Conservation (phyloP, 1,140 invertebrate species). For the Trichogramma pretiosum region DNA sequence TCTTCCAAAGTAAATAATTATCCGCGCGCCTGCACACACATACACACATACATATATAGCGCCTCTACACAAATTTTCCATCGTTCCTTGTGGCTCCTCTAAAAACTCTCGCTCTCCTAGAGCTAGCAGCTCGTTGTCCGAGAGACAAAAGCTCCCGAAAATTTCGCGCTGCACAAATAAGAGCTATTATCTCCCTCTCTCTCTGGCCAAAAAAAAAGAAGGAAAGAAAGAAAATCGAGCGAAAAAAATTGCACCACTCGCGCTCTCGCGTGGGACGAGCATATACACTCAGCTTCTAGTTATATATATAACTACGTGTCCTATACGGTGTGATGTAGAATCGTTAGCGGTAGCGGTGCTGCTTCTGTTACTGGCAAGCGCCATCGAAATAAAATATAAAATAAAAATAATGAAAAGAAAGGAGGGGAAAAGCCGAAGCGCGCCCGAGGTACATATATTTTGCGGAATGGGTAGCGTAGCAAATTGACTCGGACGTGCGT, state of each 20-base stretch:
- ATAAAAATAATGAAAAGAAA: neutral
- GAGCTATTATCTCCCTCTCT: slow-evolving; percentile 11
- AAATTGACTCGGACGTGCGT: slow-evolving; percentile 9
- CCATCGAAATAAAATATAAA: neutral
- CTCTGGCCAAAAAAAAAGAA: neutral
- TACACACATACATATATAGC: no score
- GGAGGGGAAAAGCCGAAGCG: neutral
- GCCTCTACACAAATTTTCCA: no score
- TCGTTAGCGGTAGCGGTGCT: no score
- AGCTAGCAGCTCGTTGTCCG: no score
- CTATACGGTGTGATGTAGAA: no score
- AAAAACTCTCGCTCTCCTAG: no score
- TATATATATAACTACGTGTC: no score
- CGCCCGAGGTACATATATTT: neutral
- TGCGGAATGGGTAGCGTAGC: neutral
- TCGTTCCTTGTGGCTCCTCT: no score
- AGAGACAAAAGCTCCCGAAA: slow-evolving; percentile 1
- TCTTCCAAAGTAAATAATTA: no score
- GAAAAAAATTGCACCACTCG: neutral
- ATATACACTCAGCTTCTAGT: slow-evolving; percentile 2
- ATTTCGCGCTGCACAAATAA: slow-evolving; percentile 12
- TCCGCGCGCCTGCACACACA: no score
- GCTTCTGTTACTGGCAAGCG: no score
- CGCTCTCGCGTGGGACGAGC: no score
- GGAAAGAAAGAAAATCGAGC: slow-evolving; percentile 1